phyloP scores from a whole-genome alignment of 2,113 vertebrate genomes.

The Lonchura striata region DNA sequence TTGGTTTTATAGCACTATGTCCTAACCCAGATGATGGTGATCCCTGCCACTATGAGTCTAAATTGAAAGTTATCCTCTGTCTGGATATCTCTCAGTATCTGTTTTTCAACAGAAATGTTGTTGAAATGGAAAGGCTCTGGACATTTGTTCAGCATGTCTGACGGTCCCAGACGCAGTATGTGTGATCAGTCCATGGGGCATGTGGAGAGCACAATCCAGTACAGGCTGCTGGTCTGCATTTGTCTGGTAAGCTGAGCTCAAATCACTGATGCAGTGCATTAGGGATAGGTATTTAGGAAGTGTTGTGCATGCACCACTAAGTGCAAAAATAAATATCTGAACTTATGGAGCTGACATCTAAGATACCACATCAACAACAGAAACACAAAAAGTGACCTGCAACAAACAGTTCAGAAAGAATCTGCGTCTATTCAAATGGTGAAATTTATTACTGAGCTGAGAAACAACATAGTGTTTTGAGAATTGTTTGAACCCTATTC shows the following conservation, averaged over 20 bases:
- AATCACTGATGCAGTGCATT: background rate
- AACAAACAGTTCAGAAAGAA: background rate
- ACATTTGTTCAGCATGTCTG: background rate
- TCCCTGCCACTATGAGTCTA: background rate
- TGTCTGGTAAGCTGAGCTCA: background rate
- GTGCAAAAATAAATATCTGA: background rate
- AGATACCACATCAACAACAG: background rate
- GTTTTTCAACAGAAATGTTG: background rate
- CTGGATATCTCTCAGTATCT: background rate
- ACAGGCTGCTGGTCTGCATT: background rate
- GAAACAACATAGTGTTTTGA: background rate
- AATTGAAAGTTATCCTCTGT: background rate
- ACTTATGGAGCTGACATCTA: background rate
- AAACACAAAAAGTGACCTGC: background rate
- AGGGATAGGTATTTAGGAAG: background rate
- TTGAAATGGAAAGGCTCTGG: background rate
- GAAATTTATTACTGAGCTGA: constrained; percentile 16
- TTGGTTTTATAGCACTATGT: background rate
- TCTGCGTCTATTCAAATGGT: background rate
- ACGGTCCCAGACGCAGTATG: background rate
- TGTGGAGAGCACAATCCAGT: background rate
- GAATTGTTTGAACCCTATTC: constrained; percentile 28
- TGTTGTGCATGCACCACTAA: background rate
- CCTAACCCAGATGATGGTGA: background rate
- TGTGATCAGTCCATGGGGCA: background rate